phyloP scores from a whole-genome alignment of 2,797 vertebrate genomes.

The Mallotus villosus region DNA sequence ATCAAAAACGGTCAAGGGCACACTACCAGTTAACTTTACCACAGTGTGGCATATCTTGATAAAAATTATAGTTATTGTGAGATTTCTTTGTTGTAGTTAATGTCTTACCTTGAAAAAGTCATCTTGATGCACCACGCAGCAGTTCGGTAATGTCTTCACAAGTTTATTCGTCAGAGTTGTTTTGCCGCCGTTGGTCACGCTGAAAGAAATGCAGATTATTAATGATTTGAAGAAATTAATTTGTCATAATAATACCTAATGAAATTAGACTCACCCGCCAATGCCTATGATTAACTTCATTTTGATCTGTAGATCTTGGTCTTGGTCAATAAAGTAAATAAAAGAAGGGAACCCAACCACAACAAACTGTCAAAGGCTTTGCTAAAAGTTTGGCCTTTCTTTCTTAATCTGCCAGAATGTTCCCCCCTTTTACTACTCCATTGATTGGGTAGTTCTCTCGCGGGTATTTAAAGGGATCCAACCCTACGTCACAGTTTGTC shows the following conservation, averaged over 20 bases:
- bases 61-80: too few species aligned
- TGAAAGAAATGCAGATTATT: slow-evolving; percentile 47
- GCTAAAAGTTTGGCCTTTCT: slow-evolving; percentile 37
- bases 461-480: slow-evolving; percentile 71
- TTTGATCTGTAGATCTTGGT: slow-evolving; percentile 56
- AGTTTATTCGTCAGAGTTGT: slow-evolving; percentile 89
- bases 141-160: slow-evolving; percentile 84
- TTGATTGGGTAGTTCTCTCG: slow-evolving; percentile 73
- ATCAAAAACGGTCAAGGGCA: slow-evolving; percentile 23
- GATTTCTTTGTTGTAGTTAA: not conserved
- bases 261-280: slow-evolving; percentile 82
- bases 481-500: slow-evolving; percentile 42
- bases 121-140: slow-evolving; percentile 94
- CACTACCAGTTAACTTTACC: slow-evolving; percentile 4
- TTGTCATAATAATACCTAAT: not conserved
- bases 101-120: slow-evolving; percentile 93
- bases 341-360: slow-evolving; percentile 67
- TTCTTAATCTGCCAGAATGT: slow-evolving; percentile 48
- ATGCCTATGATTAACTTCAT: slow-evolving; percentile 91
- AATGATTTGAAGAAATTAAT: not conserved
- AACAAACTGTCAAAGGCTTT: slow-evolving; percentile 46
- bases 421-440: slow-evolving; percentile 77
- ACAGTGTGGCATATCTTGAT: not conserved
- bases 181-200: slow-evolving; percentile 96
- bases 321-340: slow-evolving; percentile 69